Base-by-base conservation (phyloP, 1,140 invertebrate species). In the Linepithema humile region DNA sequence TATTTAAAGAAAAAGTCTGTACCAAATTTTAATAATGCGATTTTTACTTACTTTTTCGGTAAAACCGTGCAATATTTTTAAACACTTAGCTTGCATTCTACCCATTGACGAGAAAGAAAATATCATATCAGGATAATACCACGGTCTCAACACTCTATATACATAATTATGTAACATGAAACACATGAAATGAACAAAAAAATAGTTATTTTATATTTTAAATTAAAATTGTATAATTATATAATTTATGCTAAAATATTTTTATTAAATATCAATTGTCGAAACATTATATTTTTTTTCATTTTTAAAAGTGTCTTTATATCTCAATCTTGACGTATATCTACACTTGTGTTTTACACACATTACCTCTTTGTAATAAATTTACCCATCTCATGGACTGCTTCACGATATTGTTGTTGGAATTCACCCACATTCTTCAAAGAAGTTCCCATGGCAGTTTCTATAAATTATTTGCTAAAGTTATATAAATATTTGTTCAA, bases 361-460 rank as follows among this genome's bases (percentile, higher is more conserved):
- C 12, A 23, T 85, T 87, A 92, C 92, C 90, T 91, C 3, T 88
- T 75, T 0, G 85, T n/a, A 0, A 84, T 0, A 29, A 73, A 7
- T 0, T 69, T 5, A 0, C 90, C 90, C 91, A 94, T 89, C 88
- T 93, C 83, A 64, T 94, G 85, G 7, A 96, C 94, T 0, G 95
- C 93, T 6, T 96, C 95, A 89, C 97, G 97, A 80, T 97, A 96
- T 29, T 96, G 95, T 26, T 96, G 95, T 9, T 94, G 92, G 65
- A 91, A 93, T 69, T 95, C 91, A 74, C 94, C 91, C 2, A 15
- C 15, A 43, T 96, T 95, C 90, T 96, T 94, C 53, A 97, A 94
- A 80, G 95, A 95, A 43, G 95, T 96, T 0, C 97, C 97, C 97
- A 98, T 98, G 15, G 97, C 97, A 64, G 97, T 97, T 93, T 98